phyloP scores from a whole-genome alignment of 2,113 vertebrate species.

The Callaeas wilsoni region DNA sequence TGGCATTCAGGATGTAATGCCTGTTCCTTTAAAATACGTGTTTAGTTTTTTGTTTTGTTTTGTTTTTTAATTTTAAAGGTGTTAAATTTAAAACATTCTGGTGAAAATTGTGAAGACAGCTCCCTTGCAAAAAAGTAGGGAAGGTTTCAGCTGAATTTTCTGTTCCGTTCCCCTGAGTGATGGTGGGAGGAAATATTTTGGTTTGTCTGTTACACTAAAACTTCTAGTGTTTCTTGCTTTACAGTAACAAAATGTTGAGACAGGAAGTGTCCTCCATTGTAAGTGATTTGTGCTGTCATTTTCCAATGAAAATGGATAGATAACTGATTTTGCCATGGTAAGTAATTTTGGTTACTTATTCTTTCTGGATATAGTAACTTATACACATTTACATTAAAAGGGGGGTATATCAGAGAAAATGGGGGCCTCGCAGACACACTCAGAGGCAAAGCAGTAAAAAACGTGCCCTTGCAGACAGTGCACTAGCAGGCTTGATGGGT shows the following conservation, averaged over 20 bases:
- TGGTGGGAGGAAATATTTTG: not conserved
- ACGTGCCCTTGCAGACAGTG: accelerated
- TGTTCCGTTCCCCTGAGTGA: not conserved
- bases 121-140: not conserved
- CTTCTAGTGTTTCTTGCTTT: not conserved
- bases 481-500: not conserved
- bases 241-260: not conserved
- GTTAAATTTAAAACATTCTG: not conserved
- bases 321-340: not conserved
- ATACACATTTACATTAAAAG: not conserved
- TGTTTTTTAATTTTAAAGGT: not conserved
- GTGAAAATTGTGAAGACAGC: not conserved
- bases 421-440: accelerated
- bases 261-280: not conserved
- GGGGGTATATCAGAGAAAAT: not conserved
- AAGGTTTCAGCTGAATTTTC: not conserved
- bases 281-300: not conserved
- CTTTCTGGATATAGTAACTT: not conserved
- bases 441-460: not conserved
- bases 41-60: not conserved
- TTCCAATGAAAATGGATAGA: not conserved
- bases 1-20: not conserved
- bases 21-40: not conserved
- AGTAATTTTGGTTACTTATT: not conserved
- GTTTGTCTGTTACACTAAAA: not conserved